A percentile compares a stretch with the other conserved stretches of the same genome.
phyloP scores from a whole-genome alignment of 2,888 invertebrate genomes.

The Limenitis camilla region DNA sequence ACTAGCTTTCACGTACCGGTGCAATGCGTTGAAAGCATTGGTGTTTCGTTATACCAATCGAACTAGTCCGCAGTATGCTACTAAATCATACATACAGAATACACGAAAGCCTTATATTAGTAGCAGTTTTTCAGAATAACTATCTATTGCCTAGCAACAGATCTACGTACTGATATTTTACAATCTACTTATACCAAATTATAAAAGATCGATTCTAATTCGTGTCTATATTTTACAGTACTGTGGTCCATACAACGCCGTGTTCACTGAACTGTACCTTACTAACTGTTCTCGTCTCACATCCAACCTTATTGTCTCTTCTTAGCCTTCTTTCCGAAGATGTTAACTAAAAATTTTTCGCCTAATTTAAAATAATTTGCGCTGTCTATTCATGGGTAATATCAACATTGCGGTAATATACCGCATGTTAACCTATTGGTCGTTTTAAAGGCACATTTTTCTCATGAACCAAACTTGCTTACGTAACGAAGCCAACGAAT shows the following conservation, averaged over 20 bases:
- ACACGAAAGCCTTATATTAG: constrained; percentile 1
- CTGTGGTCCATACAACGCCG: constrained; percentile 56
- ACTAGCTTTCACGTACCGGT: constrained; percentile 8
- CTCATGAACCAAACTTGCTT: neutral
- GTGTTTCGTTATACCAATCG: constrained; percentile 6
- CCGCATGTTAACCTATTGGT: neutral
- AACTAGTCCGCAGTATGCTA: neutral
- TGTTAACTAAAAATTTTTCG: constrained; percentile 68
- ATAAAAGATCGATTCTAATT: constrained; percentile 3
- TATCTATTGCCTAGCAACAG: neutral
- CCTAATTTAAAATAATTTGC: constrained; percentile 50
- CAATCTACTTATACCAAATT: constrained; percentile 5
- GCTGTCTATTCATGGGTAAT: neutral
- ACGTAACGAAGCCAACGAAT: neutral
- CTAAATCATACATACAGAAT: neutral
- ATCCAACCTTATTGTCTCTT: constrained; percentile 71
- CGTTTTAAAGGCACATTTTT: neutral
- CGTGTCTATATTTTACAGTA: constrained; percentile 16
- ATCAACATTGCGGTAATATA: neutral
- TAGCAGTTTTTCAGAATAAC: neutral
- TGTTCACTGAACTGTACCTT: constrained; percentile 57
- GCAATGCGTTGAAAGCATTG: constrained; percentile 22
- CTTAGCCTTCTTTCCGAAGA: constrained; percentile 68
- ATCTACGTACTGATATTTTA: constrained; percentile 2
- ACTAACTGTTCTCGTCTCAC: constrained; percentile 67